phyloP scores from a whole-genome alignment of 1,140 invertebrate genomes.

The Scaptomyza graminum region DNA sequence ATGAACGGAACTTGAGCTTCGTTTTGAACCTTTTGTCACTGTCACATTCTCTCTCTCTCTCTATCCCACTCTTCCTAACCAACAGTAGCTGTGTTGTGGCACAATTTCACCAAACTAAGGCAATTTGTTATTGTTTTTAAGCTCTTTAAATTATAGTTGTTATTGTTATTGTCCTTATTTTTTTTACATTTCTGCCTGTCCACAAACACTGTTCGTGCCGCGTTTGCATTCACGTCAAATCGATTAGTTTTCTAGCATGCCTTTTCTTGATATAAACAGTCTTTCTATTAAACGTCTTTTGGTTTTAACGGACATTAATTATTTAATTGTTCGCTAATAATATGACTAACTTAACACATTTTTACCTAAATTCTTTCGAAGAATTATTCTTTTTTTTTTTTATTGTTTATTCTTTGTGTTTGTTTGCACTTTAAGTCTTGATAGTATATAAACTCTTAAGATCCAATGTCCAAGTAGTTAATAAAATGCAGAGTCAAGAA shows the following conservation, averaged over 20 bases:
- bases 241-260: too few relatives aligned
- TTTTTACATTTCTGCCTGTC: not conserved
- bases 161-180: conserved; percentile 25
- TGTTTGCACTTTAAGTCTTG: too few relatives aligned
- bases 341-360: too few relatives aligned
- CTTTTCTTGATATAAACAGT: not conserved
- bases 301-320: too few relatives aligned
- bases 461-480: conserved; percentile 1
- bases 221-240: not conserved
- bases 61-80: not conserved
- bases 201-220: conserved; percentile 14
- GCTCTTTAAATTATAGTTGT: conserved; percentile 3
- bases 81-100: conserved; percentile 15
- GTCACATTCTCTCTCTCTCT: not conserved
- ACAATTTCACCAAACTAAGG: conserved; percentile 65
- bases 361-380: too few relatives aligned
- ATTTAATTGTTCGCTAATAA: too few relatives aligned
- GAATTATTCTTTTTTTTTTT: too few relatives aligned
- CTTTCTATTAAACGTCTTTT: not conserved
- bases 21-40: conserved; percentile 1
- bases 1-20: conserved; percentile 2
- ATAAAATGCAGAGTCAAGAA: conserved; percentile 31
- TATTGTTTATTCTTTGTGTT: too few relatives aligned
- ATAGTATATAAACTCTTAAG: not conserved
- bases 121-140: conserved; percentile 57